Evolutionary conservation across 1,140 invertebrate genomes (phyloP), one percentile per base, ranked within the genome.

Genomic region (Druon quercuslanigerum): DNA sequence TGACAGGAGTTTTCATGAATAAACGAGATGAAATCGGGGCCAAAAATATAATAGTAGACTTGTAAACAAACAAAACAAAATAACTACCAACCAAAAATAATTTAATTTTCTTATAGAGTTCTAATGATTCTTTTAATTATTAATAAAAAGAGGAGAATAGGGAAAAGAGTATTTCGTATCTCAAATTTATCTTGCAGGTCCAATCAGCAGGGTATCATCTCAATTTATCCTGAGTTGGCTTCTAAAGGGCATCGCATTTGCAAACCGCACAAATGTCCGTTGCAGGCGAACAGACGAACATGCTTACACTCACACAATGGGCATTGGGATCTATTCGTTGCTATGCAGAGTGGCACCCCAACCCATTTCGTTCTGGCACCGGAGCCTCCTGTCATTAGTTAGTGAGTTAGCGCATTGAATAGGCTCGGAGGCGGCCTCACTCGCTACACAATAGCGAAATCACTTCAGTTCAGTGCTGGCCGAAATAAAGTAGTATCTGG

Each of bases 221-320:
- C 52, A 66, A 72, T 78, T 56, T 78, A 52, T 51, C 16, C 12
- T 14, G 70, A 71, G 16, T 78, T 78, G 73, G 66, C 60, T 74
- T 50, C 33, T 50, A 50, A 52, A 50, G 40, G 56, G 16, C 56
- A 74, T 52, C 14, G 54, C 25, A 74, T 74, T 74, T 60, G 54
- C 17, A 60, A 74, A n/a, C 54, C 40, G 60, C n/a, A 50, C 51
- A 33, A 73, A 54, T 33, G 33, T 56, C 19, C 7, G n/a, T 33
- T 73, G 51, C 19, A 16, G 33, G 54, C 7, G 19, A 51, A 51
- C 72, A 73, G 40, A 46, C 40, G 6, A 46, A 46, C 40, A 46
- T 9, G 40, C 16, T 54, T 54, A 17, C 72, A 50, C 19, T 25
- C 16, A 1, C 33, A 51, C 51, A 51, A 71, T 76, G 60, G 74